Conservation (phyloP, 1,140 invertebrate species). For the Lasaia peninsularis region DNA sequence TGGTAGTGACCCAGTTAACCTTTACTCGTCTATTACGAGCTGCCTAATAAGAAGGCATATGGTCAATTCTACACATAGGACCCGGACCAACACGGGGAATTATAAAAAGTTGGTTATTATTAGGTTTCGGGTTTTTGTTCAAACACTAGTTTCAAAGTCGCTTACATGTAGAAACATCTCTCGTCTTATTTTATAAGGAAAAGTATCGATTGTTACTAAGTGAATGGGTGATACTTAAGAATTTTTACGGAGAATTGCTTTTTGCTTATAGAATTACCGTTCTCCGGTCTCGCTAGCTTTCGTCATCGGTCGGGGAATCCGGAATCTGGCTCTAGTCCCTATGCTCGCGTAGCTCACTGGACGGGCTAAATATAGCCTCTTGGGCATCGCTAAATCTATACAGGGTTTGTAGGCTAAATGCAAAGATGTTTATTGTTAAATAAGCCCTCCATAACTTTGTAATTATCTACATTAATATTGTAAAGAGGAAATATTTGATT, state of each 20-base stretch:
- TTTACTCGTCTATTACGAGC: too few relatives aligned
- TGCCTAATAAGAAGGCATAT: too few relatives aligned
- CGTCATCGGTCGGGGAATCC: conserved; percentile 43
- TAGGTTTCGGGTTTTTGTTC: too few relatives aligned
- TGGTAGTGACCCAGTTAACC: too few relatives aligned
- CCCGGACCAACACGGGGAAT: too few relatives aligned
- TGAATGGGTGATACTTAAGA: background rate
- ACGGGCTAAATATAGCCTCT: conserved; percentile 1
- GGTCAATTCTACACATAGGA: too few relatives aligned
- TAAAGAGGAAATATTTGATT: too few relatives aligned
- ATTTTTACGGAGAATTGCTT: background rate
- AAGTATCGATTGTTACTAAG: conserved; percentile 2
- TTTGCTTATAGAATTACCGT: background rate
- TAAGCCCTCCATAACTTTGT: too few relatives aligned
- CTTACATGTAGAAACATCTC: too few relatives aligned
- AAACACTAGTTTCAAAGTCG: too few relatives aligned
- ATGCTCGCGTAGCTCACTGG: background rate
- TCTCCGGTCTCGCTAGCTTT: conserved; percentile 4
- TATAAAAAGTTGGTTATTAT: too few relatives aligned
- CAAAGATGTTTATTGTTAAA: background rate
- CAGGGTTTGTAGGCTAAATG: background rate
- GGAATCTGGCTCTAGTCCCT: conserved; percentile 17
- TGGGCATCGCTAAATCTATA: background rate
- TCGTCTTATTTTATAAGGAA: background rate
- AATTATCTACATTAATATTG: too few relatives aligned